A percentile compares a stretch with the other conserved stretches of the same genome.
Evolutionary conservation across 2,113 vertebrate species (phyloP).

Genomic region (Coregonus clupeaformis): DNA sequence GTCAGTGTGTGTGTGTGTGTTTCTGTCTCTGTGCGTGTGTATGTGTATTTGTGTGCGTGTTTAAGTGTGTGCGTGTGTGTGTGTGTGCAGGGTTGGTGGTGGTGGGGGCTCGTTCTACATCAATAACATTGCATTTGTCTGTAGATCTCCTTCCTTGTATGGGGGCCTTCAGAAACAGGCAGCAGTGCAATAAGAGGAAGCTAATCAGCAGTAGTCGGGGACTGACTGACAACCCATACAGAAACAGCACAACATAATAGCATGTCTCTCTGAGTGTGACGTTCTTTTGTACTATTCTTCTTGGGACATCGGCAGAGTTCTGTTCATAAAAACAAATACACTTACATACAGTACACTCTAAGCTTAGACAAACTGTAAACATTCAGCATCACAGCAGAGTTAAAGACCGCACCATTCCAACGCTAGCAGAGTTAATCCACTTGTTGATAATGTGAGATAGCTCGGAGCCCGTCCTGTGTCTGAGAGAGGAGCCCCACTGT

Average conservation of each 20-base stretch:
- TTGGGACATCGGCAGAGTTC: too few species aligned
- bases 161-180: not conserved
- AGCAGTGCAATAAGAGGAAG: conserved; percentile 58
- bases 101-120: not conserved
- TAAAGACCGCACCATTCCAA: too few species aligned
- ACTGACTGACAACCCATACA: not conserved
- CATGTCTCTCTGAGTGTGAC: conserved; percentile 8
- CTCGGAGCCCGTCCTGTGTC: not conserved
- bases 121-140: conserved; percentile 2
- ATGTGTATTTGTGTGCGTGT: not conserved
- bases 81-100: not conserved
- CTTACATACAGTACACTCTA: not conserved
- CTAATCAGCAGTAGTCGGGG: not conserved
- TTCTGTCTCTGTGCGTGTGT: not conserved
- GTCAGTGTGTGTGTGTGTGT: not conserved
- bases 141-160: conserved; percentile 29
- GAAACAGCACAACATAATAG: not conserved
- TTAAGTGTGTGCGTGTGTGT: not conserved
- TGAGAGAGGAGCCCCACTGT: not conserved
- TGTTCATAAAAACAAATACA: not conserved
- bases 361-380: not conserved
- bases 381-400: not conserved
- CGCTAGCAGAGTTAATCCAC: too few species aligned
- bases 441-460: not conserved
- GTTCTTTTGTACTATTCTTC: not conserved